phyloP scores from a whole-genome alignment of 2,888 invertebrate species.

The Lochmaea capreae region DNA sequence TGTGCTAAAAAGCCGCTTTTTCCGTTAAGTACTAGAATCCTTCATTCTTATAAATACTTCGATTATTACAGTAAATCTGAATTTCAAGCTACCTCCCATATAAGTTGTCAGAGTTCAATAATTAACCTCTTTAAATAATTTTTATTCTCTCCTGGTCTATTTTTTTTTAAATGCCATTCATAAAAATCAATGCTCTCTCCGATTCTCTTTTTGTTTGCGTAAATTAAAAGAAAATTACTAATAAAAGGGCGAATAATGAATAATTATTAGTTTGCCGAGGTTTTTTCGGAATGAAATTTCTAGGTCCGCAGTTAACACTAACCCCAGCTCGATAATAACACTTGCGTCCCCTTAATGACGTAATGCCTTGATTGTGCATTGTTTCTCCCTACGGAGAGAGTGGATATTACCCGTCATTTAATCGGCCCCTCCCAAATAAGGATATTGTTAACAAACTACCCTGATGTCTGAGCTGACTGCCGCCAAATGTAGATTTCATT shows the following conservation, averaged over 20 bases:
- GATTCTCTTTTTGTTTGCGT: conserved; percentile 12
- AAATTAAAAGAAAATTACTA: conserved; percentile 20
- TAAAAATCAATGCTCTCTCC: background rate
- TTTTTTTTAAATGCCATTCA: background rate
- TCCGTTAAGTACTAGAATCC: no score
- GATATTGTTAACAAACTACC: conserved; percentile 65
- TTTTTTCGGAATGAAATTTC: conserved; percentile 32
- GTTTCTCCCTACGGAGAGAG: conserved; percentile 62
- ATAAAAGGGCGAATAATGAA: conserved; percentile 24
- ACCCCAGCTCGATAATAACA: conserved; percentile 55
- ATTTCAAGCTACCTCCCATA: no score
- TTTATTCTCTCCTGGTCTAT: background rate
- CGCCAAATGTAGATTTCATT: conserved; percentile 41
- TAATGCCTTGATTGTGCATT: conserved; percentile 67
- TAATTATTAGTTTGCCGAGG: conserved; percentile 28
- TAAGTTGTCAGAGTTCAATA: no score
- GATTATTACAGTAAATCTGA: no score
- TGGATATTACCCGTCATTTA: conserved; percentile 63
- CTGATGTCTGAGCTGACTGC: conserved; percentile 42
- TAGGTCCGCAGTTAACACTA: conserved; percentile 43
- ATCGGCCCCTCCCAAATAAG: conserved; percentile 62
- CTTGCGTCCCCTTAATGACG: conserved; percentile 63
- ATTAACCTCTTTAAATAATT: background rate
- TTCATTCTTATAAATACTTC: no score
- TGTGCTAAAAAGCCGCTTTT: no score